Base-by-base conservation (phyloP, 2,113 vertebrate species). In the Acrocephalus arundinaceus region DNA sequence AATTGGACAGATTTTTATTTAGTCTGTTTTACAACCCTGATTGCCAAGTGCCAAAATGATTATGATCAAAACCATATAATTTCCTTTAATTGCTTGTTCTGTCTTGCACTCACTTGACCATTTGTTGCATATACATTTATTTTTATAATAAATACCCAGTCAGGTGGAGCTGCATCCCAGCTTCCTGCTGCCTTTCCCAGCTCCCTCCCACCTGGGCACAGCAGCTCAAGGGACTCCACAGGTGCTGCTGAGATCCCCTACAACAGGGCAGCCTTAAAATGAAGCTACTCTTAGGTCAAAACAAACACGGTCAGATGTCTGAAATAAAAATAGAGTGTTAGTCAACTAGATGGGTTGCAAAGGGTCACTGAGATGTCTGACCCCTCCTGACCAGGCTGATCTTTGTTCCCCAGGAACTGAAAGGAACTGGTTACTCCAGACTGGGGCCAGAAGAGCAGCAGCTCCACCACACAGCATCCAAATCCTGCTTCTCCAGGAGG, bases 1-100 rank as follows among this genome's bases (percentile, higher is more conserved):
- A 1, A 27, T 0, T 57, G 17, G 27, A 65, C 2, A 52, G 20
- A 8, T 14, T 39, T 79, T 85, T 12, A 31, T 31, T 61, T 11
- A 27, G 18, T 10, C 22, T 48, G 30, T 12, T 93, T 72, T 41
- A 58, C 18, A 79, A 73, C 20, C 37, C 45, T 41, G 13, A 9
- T 28, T 66, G 63, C 30, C 0, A 7, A 11, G 37, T 1, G 1
- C 10, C 3, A 3, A 49, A 19, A 0, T 22, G 11, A 41, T 24
- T 19, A n/a, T 1, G 4, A 66, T 45, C 6, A 37, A 24, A 19
- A 59, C 25, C 51, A 82, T 24, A 28, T 46, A 3, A 3, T 41
- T 73, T 83, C 25, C 12, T 86, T 80, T 30, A 43, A 57, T 20
- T 39, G 18, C 21, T 62, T 45, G 8, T 37, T 51, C 76, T 25